phyloP scores from a whole-genome alignment of 2,797 vertebrate species.

The Rhadinocentrus ornatus region DNA sequence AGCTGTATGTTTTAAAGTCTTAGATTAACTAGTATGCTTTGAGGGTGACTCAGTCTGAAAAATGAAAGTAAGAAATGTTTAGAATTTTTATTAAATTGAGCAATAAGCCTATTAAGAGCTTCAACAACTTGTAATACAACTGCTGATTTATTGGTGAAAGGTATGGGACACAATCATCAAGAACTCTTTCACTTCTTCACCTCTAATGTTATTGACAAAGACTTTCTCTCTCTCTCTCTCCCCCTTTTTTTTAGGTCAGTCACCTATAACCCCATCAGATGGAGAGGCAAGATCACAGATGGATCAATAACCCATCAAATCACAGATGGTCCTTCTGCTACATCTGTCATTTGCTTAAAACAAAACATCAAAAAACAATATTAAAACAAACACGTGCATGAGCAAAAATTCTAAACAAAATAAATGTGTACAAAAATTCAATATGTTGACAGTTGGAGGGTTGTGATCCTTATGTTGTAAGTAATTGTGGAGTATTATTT shows the following conservation, averaged over 20 bases:
- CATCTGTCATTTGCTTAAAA: constrained; percentile 16
- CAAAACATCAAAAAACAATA: constrained; percentile 37
- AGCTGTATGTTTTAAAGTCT: constrained; percentile 35
- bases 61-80: constrained; percentile 10
- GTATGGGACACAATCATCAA: constrained; percentile 1
- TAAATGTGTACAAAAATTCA: constrained; percentile 3
- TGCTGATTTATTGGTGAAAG: constrained; percentile 10
- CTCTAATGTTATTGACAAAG: background rate
- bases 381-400: constrained; percentile 40
- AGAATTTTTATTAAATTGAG: constrained; percentile 29
- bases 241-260: constrained; percentile 37
- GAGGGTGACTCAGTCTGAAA: constrained; percentile 1
- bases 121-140: background rate
- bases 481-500: constrained; percentile 35
- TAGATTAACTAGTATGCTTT: constrained; percentile 27
- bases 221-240: background rate
- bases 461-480: constrained; percentile 44
- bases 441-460: background rate
- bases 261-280: constrained; percentile 64
- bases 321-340: constrained; percentile 63
- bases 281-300: constrained; percentile 56
- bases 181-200: background rate
- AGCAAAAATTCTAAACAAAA: constrained; percentile 24
- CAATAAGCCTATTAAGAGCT: constrained; percentile 17
- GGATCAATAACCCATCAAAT: constrained; percentile 61